Base-by-base conservation (phyloP, 2,113 vertebrate genomes). In the Pelodiscus sinensis region DNA sequence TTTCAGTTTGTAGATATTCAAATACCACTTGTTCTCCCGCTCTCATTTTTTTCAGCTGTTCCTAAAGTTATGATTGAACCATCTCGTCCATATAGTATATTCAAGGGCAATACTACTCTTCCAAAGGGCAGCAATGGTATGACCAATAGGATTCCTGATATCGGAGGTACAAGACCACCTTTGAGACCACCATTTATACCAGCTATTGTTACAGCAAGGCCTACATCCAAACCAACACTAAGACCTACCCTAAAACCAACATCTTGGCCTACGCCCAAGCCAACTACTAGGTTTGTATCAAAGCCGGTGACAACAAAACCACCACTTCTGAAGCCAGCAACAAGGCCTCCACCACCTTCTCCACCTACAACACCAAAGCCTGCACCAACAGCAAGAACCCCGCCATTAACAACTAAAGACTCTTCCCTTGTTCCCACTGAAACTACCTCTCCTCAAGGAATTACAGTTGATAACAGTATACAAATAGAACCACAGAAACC, bases 401-500 rank as follows among this genome's bases (percentile, higher is more conserved):
- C 95, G 55, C 79, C 51, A 27, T n/a, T 62, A 71, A 96, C 92
- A 9, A 97, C 97, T 22, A 4, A 84, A 71, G 93, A 86, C 12
- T 93, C 94, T 78, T 57, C 89, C 8, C 35, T 6, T 10, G 31
- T 95, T 83, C 93, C 98, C 94, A 1, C 3, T 12, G 84, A 97
- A 91, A 97, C 98, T 1, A 97, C 60, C 4, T 22, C 81, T 94
- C 93, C 96, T 1, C 95, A 82, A 1, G 94, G 54, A 89, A 77
- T 96, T 56, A 97, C 98, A 1, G 97, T 98, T 73, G 99, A 99
- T 97, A 99, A 99, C 98, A 98, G 97, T 95, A 99, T 99, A 93
- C 98, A 98, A 87, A 97, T 97, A 84, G 98, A 99, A 52, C 98
- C 98, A 18, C 98, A 98, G 97, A 99, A 99, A 94, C 99, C 99